These are phyloP conservation scores for Liopterus haemorrhoidalis DNA, from an alignment of 2,888 invertebrate species.

Conservation along the genomic window DNA sequence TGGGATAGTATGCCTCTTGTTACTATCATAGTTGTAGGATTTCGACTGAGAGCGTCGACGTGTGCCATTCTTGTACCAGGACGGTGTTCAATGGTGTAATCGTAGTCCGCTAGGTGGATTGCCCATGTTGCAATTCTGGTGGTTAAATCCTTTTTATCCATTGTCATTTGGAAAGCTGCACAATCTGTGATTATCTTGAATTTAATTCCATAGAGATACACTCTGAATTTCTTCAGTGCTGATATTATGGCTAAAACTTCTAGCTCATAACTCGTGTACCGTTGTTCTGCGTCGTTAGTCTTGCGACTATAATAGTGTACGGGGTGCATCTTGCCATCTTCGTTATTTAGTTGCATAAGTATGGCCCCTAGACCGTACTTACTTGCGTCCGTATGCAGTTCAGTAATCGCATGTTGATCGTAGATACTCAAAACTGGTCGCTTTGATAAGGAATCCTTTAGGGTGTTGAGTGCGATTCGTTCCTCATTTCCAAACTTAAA, in stretches of 20 bases:
- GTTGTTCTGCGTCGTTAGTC: slow-evolving; percentile 35
- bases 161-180: slow-evolving; percentile 35
- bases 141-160: slow-evolving; percentile 35
- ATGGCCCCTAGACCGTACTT: slow-evolving; percentile 34
- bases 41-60: slow-evolving; percentile 34
- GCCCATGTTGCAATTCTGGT: slow-evolving; percentile 37
- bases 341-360: slow-evolving; percentile 31
- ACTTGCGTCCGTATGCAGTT: slow-evolving; percentile 36
- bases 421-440: too few relatives aligned
- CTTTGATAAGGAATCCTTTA: too few relatives aligned
- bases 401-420: too few relatives aligned
- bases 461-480: too few relatives aligned
- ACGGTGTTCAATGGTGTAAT: slow-evolving; percentile 35
- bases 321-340: slow-evolving; percentile 34
- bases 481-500: too few relatives aligned
- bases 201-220: slow-evolving; percentile 34
- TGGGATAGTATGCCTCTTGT: neutral
- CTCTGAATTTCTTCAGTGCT: slow-evolving; percentile 37
- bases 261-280: slow-evolving; percentile 38
- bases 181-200: slow-evolving; percentile 40
- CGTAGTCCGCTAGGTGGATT: slow-evolving; percentile 35
- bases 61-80: slow-evolving; percentile 34
- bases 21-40: slow-evolving; percentile 21
- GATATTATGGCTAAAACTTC: slow-evolving; percentile 39
- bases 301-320: slow-evolving; percentile 37